Base-by-base conservation (phyloP, 2,113 vertebrate species). In the Ivindomyrus marchei region DNA sequence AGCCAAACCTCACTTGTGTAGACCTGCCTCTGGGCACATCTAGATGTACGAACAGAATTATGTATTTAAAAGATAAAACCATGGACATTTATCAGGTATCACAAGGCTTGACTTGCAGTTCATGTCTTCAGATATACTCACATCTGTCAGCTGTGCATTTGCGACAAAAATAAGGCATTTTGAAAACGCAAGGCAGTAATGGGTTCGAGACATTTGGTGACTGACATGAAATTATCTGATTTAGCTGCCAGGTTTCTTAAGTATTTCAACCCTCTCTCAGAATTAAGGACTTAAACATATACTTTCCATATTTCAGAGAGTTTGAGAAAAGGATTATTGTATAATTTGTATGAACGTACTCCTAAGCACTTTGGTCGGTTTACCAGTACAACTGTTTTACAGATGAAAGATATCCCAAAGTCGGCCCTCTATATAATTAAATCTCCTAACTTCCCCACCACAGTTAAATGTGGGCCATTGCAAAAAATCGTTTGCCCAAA, bases 331-430 rank as follows among this genome's bases (percentile, higher is more conserved):
- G 93, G 92, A 92, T 93, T 91, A 92, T 93, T 91, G 90, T 94
- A 92, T 94, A 92, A 93, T 95, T 93, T 94, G 92, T 93, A 94
- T 95, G 95, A 95, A 91, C 92, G 94, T 93, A 92, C 92, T 95
- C 92, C 93, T 94, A 95, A 92, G 80, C 93, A 95, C 95, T 94
- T 95, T 94, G 93, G 90, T 94, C 93, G 95, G 93, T 95, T 96
- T 94, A 94, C 93, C 93, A 95, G 90, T 87, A 90, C 91, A 91
- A 89, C 89, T 90, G 93, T 94, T 94, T 90, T 93, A 92, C 91
- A 91, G 91, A 91, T 92, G 93, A 93, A 93, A 80, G 89, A 91
- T 87, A 93, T 91, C 90, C 91, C 62, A 13, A 91, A 90, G 92
- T 91, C 93, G 93, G 70, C 89, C 92, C 94, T 94, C 90, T 92